phyloP scores from a whole-genome alignment of 2,797 vertebrate genomes.

The Helicolenus hilgendorfi region DNA sequence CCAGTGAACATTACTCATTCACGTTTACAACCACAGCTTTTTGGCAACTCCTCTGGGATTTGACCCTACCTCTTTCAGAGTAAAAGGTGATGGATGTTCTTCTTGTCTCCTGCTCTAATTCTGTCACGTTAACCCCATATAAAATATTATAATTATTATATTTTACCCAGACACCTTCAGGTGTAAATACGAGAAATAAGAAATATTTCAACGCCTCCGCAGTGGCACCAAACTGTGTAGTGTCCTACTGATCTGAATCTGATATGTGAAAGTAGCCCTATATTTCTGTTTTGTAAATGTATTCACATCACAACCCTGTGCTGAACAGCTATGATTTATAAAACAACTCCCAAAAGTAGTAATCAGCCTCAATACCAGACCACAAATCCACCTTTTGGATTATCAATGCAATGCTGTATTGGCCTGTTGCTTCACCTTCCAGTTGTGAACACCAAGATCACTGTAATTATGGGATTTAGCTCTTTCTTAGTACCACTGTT shows the following conservation, averaged over 20 bases:
- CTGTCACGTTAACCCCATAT: not conserved
- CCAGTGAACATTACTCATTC: slow-evolving; percentile 54
- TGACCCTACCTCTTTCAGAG: slow-evolving; percentile 19
- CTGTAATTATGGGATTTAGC: not conserved
- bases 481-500: not conserved
- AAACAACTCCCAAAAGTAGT: not conserved
- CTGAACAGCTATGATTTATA: not conserved
- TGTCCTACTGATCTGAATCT: not conserved
- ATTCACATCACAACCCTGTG: not conserved
- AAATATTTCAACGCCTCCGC: not conserved
- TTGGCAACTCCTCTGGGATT: slow-evolving; percentile 11
- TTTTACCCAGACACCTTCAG: not conserved
- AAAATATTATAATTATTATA: not conserved
- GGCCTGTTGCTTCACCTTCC: not conserved
- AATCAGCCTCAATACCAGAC: not conserved
- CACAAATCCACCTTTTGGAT: not conserved
- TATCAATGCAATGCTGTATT: not conserved
- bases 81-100: not conserved
- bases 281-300: not conserved
- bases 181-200: not conserved
- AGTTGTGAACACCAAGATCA: not conserved
- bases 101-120: not conserved
- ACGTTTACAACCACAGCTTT: slow-evolving; percentile 28
- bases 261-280: not conserved
- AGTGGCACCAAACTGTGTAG: too few relatives aligned